Evolutionary conservation across 2,888 invertebrate genomes (phyloP).

Genomic region (Thymelicus sylvestris): DNA sequence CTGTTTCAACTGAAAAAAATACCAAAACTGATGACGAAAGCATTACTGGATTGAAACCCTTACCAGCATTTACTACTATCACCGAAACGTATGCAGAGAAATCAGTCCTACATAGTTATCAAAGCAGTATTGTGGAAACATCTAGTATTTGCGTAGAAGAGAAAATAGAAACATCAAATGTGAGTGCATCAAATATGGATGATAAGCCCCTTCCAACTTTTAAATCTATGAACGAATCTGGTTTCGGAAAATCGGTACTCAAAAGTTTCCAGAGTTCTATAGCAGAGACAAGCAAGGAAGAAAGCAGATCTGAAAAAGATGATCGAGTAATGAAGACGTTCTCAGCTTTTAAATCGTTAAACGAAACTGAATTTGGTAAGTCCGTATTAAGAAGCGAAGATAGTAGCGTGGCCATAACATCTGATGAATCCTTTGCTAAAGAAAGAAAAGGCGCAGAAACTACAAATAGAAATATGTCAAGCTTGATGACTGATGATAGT

Average conservation of each 20-base stretch:
- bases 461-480: constrained; percentile 55
- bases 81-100: constrained; percentile 63
- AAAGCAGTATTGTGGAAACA: constrained; percentile 61
- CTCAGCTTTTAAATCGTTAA: constrained; percentile 52
- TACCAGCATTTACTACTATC: constrained; percentile 63
- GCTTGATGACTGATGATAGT: constrained; percentile 74
- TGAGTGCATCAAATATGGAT: constrained; percentile 40
- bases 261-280: constrained; percentile 45
- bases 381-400: constrained; percentile 64
- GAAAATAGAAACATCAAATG: constrained; percentile 36
- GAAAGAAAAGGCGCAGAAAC: constrained; percentile 28
- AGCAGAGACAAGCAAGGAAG: constrained; percentile 50
- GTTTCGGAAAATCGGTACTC: constrained; percentile 64
- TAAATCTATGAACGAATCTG: constrained; percentile 59
- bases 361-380: constrained; percentile 61
- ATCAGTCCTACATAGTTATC: constrained; percentile 68
- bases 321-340: constrained; percentile 49
- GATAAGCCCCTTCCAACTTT: constrained; percentile 57
- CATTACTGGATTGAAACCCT: constrained; percentile 48
- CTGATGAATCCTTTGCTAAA: constrained; percentile 38
- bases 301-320: constrained; percentile 42
- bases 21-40: constrained; percentile 51
- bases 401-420: constrained; percentile 58
- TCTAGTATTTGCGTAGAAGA: constrained; percentile 53
- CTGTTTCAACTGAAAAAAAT: constrained; percentile 54